Evolutionary conservation across 2,113 vertebrate genomes (phyloP).

Genomic region (Delphinapterus leucas): DNA sequence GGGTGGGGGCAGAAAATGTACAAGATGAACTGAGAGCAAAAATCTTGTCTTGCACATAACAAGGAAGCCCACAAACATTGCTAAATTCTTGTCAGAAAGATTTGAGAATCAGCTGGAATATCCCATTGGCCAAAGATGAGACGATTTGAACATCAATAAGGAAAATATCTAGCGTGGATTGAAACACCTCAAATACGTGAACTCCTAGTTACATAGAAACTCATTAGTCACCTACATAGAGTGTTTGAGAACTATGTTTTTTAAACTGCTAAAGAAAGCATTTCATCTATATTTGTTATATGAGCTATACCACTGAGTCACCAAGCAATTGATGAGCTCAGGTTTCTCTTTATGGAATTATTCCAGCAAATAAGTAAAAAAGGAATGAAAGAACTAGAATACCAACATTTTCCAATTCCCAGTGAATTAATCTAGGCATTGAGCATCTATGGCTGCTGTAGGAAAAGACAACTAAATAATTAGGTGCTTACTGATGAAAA

Average conservation of each 20-base stretch:
- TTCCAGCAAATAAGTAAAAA: background rate
- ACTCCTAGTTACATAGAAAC: background rate
- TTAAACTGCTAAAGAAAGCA: background rate
- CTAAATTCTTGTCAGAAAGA: background rate
- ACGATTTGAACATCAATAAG: background rate
- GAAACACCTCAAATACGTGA: background rate
- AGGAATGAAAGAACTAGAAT: background rate
- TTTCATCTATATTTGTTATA: background rate
- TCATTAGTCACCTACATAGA: background rate
- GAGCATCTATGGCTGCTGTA: background rate
- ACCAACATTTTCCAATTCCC: background rate
- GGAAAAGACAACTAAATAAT: background rate
- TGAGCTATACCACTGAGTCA: background rate
- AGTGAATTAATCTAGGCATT: background rate
- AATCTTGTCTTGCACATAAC: background rate
- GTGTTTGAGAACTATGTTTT: background rate
- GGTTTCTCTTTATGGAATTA: background rate
- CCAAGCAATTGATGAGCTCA: background rate
- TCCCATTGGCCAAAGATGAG: background rate
- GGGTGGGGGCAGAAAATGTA: background rate
- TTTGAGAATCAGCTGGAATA: background rate
- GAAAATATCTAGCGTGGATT: background rate
- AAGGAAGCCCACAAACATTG: background rate
- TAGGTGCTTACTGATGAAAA: background rate
- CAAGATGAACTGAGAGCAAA: background rate